Evolutionary conservation across 2,113 vertebrate genomes (phyloP).

Genomic region (Serilophus lunatus): DNA sequence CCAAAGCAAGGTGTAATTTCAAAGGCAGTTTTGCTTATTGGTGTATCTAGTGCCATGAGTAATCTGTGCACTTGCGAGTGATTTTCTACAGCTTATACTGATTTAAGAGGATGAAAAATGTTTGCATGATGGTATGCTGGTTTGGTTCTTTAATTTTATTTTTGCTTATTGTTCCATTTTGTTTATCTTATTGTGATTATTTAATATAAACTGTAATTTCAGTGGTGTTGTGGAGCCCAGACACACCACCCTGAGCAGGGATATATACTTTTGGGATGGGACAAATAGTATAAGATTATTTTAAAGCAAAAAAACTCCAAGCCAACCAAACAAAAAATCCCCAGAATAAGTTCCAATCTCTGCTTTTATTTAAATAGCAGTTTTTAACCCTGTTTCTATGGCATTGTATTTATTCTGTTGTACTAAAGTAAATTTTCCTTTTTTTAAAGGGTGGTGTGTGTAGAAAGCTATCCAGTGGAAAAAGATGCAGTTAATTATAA

Average conservation of each 20-base stretch:
- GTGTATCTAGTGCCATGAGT: not conserved
- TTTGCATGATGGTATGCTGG: not conserved
- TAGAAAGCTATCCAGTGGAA: not conserved
- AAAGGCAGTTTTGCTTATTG: not conserved
- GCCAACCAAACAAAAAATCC: not conserved
- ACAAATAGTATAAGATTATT: not conserved
- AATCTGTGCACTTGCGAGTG: not conserved
- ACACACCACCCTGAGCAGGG: not conserved
- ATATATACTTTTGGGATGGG: not conserved
- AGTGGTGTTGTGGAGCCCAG: not conserved
- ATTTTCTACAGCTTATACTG: not conserved
- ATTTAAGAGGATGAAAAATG: not conserved
- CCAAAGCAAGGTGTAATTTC: not conserved
- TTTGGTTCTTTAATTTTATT: not conserved
- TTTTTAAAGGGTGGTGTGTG: not conserved
- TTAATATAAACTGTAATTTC: not conserved
- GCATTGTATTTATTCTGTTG: not conserved
- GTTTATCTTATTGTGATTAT: not conserved
- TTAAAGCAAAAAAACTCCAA: not conserved
- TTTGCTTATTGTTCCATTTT: not conserved
- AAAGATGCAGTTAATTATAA: not conserved
- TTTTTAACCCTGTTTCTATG: not conserved
- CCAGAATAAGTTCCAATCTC: not conserved
- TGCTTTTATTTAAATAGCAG: not conserved
- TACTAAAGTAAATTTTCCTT: not conserved